Percentiles rank a stretch among this genome's conserved stretches.
Evolutionary conservation across 2,113 vertebrate species (phyloP).

Genomic region (Athene cunicularia): DNA sequence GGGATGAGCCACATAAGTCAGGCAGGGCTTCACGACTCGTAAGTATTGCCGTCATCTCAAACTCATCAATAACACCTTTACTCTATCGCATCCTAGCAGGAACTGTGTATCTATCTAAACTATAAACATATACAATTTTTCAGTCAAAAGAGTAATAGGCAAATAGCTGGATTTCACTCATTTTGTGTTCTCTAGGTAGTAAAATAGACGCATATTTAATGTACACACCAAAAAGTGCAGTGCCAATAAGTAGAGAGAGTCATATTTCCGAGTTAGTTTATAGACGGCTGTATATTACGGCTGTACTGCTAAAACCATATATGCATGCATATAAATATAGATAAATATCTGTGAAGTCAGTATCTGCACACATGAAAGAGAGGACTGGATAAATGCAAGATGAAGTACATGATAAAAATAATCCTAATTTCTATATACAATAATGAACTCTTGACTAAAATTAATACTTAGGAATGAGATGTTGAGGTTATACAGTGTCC

Average conservation of each 20-base stretch:
- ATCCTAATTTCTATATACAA: neutral
- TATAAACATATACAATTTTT: neutral
- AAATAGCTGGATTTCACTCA: conserved; percentile 49
- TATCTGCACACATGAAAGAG: neutral
- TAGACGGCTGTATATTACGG: neutral
- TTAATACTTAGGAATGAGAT: neutral
- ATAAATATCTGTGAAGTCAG: conserved; percentile 27
- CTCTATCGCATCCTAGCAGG: neutral
- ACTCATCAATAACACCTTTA: conserved; percentile 9
- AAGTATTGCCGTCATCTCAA: neutral
- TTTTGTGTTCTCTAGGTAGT: conserved; percentile 48
- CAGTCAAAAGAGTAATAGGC: conserved; percentile 42
- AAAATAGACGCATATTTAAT: conserved; percentile 41
- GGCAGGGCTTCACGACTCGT: neutral
- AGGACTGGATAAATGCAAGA: neutral
- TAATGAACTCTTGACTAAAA: neutral
- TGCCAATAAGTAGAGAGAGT: neutral
- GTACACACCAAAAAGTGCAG: conserved; percentile 12
- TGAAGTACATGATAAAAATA: conserved; percentile 2
- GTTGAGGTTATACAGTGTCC: neutral
- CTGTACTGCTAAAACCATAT: neutral
- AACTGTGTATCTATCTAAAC: neutral
- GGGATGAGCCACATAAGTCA: conserved; percentile 43
- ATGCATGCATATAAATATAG: neutral
- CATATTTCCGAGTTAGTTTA: neutral